These are phyloP conservation scores for Lutraria lutraria DNA, from an alignment of 2,888 invertebrate genomes.

Conservation along the genomic window DNA sequence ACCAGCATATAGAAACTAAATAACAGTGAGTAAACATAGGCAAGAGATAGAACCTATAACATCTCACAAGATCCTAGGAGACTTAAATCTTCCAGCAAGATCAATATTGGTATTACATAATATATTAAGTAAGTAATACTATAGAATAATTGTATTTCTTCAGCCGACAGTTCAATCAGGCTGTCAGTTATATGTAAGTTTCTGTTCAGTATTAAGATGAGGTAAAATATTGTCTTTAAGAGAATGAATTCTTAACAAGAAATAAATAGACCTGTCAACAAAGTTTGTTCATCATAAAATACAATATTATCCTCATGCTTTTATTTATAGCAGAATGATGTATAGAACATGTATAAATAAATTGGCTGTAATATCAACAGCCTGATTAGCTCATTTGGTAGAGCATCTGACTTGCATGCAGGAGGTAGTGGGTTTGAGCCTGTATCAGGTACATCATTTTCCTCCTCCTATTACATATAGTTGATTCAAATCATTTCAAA, in stretches of 20 bases:
- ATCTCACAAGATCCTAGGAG: background rate
- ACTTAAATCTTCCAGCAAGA: background rate
- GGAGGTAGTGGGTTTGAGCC: too few species aligned
- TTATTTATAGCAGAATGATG: too few species aligned
- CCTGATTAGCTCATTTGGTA: too few species aligned
- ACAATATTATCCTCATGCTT: too few species aligned
- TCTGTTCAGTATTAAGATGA: background rate
- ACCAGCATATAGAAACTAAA: background rate
- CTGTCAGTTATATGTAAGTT: background rate
- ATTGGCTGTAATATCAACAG: too few species aligned
- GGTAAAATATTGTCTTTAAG: background rate
- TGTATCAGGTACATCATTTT: too few species aligned
- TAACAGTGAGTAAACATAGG: background rate
- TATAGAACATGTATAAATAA: too few species aligned
- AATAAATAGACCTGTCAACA: too few species aligned
- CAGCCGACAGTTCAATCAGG: background rate
- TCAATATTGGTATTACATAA: background rate
- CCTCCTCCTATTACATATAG: too few species aligned
- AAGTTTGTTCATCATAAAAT: too few species aligned
- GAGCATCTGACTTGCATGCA: too few species aligned
- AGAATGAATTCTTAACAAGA: background rate
- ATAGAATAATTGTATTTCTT: background rate
- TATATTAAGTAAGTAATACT: conserved; percentile 13
- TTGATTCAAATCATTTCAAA: too few species aligned
- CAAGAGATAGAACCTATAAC: background rate